These are phyloP conservation scores for Chromis chromis DNA, from an alignment of 2,797 vertebrate genomes.

Conservation along the genomic window DNA sequence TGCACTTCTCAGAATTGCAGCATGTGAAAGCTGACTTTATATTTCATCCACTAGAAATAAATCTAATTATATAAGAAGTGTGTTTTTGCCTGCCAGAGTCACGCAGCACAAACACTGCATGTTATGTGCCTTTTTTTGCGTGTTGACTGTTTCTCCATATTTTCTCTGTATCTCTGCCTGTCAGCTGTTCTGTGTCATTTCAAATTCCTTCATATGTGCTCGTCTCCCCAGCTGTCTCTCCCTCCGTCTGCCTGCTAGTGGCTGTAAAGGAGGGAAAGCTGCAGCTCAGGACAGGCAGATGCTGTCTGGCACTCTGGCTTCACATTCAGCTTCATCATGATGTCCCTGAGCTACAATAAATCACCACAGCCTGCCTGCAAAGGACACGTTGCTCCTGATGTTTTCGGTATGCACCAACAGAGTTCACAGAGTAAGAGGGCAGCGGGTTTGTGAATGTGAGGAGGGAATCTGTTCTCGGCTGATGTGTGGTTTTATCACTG, in stretches of 20 bases:
- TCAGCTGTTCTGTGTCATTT: slow-evolving; percentile 8
- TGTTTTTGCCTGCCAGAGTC: not conserved
- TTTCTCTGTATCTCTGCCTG: not conserved
- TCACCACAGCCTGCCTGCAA: slow-evolving; percentile 25
- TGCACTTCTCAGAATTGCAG: not conserved
- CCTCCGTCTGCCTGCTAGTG: slow-evolving; percentile 2
- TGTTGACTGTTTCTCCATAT: not conserved
- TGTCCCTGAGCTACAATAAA: slow-evolving; percentile 40
- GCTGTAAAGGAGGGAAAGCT: slow-evolving; percentile 35
- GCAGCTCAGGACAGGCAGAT: slow-evolving; percentile 34
- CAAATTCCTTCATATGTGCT: slow-evolving; percentile 3
- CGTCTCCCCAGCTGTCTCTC: slow-evolving; percentile 5
- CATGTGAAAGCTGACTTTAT: not conserved
- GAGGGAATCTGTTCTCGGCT: slow-evolving; percentile 33
- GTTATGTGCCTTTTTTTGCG: not conserved
- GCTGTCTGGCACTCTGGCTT: slow-evolving; percentile 46
- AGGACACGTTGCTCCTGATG: slow-evolving; percentile 52
- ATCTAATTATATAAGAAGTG: not conserved
- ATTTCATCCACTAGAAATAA: slow-evolving; percentile 3
- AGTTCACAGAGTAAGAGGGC: slow-evolving; percentile 7
- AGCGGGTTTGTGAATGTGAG: slow-evolving; percentile 14
- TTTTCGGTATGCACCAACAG: slow-evolving; percentile 16
- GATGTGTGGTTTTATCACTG: slow-evolving; percentile 42
- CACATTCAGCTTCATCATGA: slow-evolving; percentile 40
- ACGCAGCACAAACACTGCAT: not conserved